Base-by-base conservation (phyloP, 2,888 invertebrate genomes). In the Spilarctia lutea region DNA sequence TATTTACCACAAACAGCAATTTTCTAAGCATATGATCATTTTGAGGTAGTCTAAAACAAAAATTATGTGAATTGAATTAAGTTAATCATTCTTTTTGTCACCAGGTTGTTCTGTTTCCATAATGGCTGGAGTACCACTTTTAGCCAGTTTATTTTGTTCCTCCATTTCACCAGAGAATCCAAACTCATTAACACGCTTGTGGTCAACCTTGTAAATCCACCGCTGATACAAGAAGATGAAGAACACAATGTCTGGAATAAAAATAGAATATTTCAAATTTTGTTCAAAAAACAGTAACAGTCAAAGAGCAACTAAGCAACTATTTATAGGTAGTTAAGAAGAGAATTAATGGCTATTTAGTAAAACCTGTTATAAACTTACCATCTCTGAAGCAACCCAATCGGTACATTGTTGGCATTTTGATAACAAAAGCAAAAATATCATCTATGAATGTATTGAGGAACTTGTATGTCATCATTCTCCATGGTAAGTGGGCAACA, bases 391-490 rank as follows among this genome's bases (percentile, higher is more conserved):
- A 99, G 95, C 99, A 99, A 65, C 99, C 99, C 87, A 99, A 93
- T 85, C 99, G 97, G 91, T 99, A 99, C 97, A 99, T 98, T 1
- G 99, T 99, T 45, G 99, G 99, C 99, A 99, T 99, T 96, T 99
- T 99, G 87, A 99, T 99, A 80, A 99, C 99, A 96, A 99, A 99
- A 77, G 99, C 99, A 96, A 99, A 99, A 87, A 99, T 99, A 93
- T 99, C 99, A 96, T 99, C 99, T 87, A 99, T 99, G 94, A 99
- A 99, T 35, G 99, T 99, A 93, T 99, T 99, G 76, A 99, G 97
- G 93, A 99, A 99, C 96, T 99, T 99, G 94, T 99, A 99, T 18
- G 99, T 99, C 97, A 99, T 97, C 99, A 99, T 99, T 78, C 99
- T 97, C 99, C 99, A 99, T 8, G 99, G 99, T 86, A 99, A 96